Percentiles rank a stretch among this genome's conserved stretches.
phyloP scores from a whole-genome alignment of 2,113 vertebrate species.

The Polypterus bichir region DNA sequence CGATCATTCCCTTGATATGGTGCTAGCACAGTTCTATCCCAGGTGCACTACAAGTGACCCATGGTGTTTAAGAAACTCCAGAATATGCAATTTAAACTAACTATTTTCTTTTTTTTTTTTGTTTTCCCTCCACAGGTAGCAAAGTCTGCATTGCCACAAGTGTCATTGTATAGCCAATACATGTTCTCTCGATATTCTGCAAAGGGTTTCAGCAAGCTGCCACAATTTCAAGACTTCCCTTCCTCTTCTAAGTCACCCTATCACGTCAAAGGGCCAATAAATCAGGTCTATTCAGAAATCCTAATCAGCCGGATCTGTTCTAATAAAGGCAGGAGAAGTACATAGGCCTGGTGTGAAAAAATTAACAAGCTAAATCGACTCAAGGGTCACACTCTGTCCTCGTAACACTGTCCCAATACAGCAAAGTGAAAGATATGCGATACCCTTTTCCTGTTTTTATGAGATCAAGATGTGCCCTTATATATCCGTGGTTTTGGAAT shows the following conservation, averaged over 20 bases:
- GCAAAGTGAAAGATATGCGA: conserved; percentile 6
- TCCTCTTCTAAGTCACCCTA: conserved; percentile 51
- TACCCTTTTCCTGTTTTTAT: conserved; percentile 21
- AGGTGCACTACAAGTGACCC: too few species aligned
- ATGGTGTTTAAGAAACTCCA: too few species aligned
- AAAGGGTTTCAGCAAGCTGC: conserved; percentile 35
- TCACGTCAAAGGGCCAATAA: conserved; percentile 78
- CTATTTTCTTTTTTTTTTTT: conserved; percentile 26
- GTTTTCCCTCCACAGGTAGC: conserved; percentile 59
- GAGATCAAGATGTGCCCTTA: conserved; percentile 25
- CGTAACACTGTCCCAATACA: conserved; percentile 3
- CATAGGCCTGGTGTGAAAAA: conserved; percentile 17
- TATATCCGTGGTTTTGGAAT: conserved; percentile 24
- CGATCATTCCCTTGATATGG: too few species aligned
- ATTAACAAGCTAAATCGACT: too few species aligned
- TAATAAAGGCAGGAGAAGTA: conserved; percentile 22
- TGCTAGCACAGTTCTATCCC: too few species aligned
- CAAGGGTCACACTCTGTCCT: too few species aligned
- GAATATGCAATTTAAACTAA: background rate
- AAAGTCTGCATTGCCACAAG: conserved; percentile 49
- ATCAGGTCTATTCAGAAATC: conserved; percentile 89
- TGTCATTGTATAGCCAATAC: conserved; percentile 41
- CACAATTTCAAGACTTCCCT: conserved; percentile 28
- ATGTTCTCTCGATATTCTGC: conserved; percentile 41
- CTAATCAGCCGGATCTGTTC: conserved; percentile 81